Conservation (phyloP, 2,113 vertebrate genomes). For the Zosterops lateralis region DNA sequence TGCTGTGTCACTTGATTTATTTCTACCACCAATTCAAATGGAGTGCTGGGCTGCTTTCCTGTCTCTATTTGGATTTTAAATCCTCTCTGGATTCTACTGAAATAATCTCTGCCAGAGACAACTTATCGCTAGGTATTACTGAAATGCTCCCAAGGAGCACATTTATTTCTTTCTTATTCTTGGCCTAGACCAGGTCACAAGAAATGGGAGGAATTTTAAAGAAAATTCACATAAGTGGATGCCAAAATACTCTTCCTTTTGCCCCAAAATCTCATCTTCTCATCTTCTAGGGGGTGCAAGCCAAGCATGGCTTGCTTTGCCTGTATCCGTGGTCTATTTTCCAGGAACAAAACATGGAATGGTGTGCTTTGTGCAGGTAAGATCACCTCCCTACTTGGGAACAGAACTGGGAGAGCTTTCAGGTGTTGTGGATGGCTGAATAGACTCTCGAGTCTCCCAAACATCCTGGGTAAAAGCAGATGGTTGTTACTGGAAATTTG, state of each 20-base stretch:
- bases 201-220: constrained; percentile 50
- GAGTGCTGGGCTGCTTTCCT: constrained; percentile 13
- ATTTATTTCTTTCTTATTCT: constrained; percentile 59
- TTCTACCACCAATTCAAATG: constrained; percentile 8
- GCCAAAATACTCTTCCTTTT: constrained; percentile 1
- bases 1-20: constrained; percentile 9
- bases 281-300: not conserved
- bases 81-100: constrained; percentile 37
- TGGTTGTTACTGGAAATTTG: not conserved
- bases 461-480: not conserved
- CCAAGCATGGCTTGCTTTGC: not conserved
- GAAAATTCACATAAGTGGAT: constrained; percentile 15
- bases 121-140: constrained; percentile 48
- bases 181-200: constrained; percentile 12
- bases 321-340: not conserved
- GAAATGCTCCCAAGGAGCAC: constrained; percentile 47
- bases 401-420: not conserved
- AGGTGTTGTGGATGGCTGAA: not conserved
- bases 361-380: not conserved
- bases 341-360: not conserved
- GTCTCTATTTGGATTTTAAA: constrained; percentile 38
- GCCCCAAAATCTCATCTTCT: not conserved
- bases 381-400: not conserved
- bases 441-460: not conserved
- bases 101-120: constrained; percentile 58